Conservation (phyloP, 1,140 invertebrate species). For the Sitobion miscanthi region DNA sequence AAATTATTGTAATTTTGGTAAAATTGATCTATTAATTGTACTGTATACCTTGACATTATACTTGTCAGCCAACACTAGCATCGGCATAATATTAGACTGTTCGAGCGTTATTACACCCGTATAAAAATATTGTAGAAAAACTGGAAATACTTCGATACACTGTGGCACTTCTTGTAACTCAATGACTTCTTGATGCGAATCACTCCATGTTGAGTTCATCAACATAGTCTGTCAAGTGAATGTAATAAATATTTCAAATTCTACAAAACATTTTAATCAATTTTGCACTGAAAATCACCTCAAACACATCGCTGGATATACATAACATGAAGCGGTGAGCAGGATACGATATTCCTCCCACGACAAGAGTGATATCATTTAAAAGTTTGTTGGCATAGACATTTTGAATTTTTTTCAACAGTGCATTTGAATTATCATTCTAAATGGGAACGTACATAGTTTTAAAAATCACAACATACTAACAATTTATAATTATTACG, state of each 20-base stretch:
- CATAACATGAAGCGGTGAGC: slow-evolving; percentile 91
- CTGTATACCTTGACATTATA: slow-evolving; percentile 83
- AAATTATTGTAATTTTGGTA: not conserved
- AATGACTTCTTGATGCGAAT: slow-evolving; percentile 83
- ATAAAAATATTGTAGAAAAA: slow-evolving; percentile 91
- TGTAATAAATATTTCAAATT: not conserved
- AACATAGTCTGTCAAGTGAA: slow-evolving; percentile 79
- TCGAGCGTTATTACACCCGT: slow-evolving; percentile 88
- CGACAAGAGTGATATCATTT: slow-evolving; percentile 84
- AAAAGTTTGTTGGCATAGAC: slow-evolving; percentile 83
- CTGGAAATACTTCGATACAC: slow-evolving; percentile 83
- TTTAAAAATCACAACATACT: not conserved
- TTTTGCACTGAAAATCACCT: slow-evolving; percentile 67
- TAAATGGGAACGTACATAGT: slow-evolving; percentile 62
- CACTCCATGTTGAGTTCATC: slow-evolving; percentile 91
- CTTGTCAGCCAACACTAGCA: slow-evolving; percentile 89
- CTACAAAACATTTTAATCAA: not conserved
- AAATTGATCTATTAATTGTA: not conserved
- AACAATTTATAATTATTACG: not conserved
- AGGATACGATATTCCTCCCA: slow-evolving; percentile 80
- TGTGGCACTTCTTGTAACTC: slow-evolving; percentile 84
- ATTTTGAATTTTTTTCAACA: slow-evolving; percentile 80
- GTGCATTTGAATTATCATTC: slow-evolving; percentile 81
- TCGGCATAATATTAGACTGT: slow-evolving; percentile 80
- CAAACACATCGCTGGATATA: slow-evolving; percentile 94